Evolutionary conservation across 2,888 invertebrate species (phyloP), one percentile per base, ranked within the genome.

Genomic region (Acrobasis consociella): DNA sequence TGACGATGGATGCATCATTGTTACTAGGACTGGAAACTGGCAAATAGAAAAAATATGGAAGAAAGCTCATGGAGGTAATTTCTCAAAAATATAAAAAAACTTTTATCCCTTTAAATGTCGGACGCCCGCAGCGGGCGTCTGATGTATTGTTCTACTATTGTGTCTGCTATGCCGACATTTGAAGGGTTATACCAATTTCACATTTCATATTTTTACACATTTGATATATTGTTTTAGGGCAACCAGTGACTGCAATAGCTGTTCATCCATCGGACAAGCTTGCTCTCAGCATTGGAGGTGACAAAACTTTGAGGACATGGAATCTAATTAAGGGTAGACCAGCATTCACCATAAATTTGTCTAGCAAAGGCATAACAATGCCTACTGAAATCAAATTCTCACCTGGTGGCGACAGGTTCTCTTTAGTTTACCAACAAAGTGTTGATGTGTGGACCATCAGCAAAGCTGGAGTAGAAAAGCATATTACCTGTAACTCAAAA

Each of bases 231-330:
- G 53, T 84, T 83, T 63, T 69, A 93, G 93, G 96, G 62, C 92
- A 93, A 69, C 93, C 95, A 5, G 94, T 99, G 0, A 94, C 95
- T 64, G 94, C 95, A 68, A 89, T 98, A 62, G 95, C 96, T 59
- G 93, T 98, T 58, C 99, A 99, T 92, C 97, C 98, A 1, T 95
- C 96, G 73, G 98, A 98, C 13, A 98, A 98, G 87, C 78, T 99
- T 69, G 97, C 97, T 0, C 87, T 99, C 9, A 96, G 98, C 11
- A 94, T 98, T 49, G 97, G 98, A 15, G 95, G 94, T 58, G 98
- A 99, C 85, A 95, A 94, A 72, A 95, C 96, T 7, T 85, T 99
- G 55, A 93, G 96, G 75, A 98, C 98, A 3, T 99, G 99, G 99
- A 98, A 99, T 91, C 93, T 99, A 67, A 93, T 99, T 0, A 98